A percentile compares a stretch with the other conserved stretches of the same genome.
These are phyloP conservation scores for Entelurus aequoreus DNA, from an alignment of 2,113 vertebrate species.

Conservation along the genomic window DNA sequence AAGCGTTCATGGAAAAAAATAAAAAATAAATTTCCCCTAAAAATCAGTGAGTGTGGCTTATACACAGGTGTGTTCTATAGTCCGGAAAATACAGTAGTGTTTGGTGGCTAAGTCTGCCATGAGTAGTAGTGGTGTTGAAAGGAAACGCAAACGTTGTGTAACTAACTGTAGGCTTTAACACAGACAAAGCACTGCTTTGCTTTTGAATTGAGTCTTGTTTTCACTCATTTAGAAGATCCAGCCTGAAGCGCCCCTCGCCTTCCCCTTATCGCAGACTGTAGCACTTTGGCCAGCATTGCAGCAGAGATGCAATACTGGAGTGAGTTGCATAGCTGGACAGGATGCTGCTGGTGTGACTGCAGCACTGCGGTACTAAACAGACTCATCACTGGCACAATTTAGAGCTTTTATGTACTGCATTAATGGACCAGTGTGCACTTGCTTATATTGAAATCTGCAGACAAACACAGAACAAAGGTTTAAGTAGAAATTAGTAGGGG, in stretches of 20 bases:
- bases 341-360: conserved; percentile 57
- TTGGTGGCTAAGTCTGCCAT: too few species aligned
- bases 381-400: conserved; percentile 51
- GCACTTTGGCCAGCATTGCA: conserved; percentile 41
- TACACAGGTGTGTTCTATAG: too few species aligned
- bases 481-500: background rate
- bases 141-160: too few species aligned
- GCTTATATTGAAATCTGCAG: conserved; percentile 55
- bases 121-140: too few species aligned
- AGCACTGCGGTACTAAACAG: conserved; percentile 64
- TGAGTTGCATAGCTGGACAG: conserved; percentile 46
- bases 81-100: too few species aligned
- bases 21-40: too few species aligned
- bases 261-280: conserved; percentile 7
- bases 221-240: background rate
- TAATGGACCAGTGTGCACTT: conserved; percentile 59
- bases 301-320: conserved; percentile 37
- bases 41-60: too few species aligned
- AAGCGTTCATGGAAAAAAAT: too few species aligned
- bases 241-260: conserved; percentile 5
- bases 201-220: conserved; percentile 14
- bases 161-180: too few species aligned
- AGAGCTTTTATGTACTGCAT: conserved; percentile 59
- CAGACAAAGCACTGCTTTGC: background rate
- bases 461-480: conserved; percentile 5